Percentiles rank a stretch among this genome's conserved stretches.
Evolutionary conservation across 2,113 vertebrate species (phyloP).

Genomic region (Odocoileus hemionus): DNA sequence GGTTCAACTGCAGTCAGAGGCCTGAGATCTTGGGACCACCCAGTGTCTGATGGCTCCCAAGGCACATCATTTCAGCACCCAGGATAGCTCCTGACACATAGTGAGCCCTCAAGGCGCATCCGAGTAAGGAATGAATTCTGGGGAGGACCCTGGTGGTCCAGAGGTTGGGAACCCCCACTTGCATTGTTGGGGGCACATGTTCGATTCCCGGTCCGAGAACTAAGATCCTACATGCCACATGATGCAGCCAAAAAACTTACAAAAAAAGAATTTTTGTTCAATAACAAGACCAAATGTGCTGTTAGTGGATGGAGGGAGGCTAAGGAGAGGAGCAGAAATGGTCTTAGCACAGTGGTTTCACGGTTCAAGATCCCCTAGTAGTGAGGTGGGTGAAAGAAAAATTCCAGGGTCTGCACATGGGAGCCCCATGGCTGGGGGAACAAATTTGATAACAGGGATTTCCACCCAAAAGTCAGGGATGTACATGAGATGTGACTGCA

Average conservation of each 20-base stretch:
- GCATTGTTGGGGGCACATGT: neutral
- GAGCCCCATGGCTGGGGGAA: neutral
- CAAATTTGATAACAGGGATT: neutral
- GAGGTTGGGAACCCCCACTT: neutral
- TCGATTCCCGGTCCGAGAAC: rapidly evolving
- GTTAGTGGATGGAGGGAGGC: neutral
- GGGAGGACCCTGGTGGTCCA: rapidly evolving
- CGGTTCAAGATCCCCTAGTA: neutral
- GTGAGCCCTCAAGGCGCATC: neutral
- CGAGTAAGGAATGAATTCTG: neutral
- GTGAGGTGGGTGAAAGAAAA: neutral
- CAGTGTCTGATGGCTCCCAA: rapidly evolving
- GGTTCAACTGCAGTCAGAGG: neutral
- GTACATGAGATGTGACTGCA: neutral
- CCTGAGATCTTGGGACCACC: neutral
- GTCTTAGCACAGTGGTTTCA: neutral
- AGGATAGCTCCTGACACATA: neutral
- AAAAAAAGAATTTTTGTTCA: neutral
- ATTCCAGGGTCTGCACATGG: neutral
- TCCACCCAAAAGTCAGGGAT: neutral
- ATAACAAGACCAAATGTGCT: neutral
- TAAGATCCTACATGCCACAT: neutral
- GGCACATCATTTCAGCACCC: neutral
- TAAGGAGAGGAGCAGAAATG: neutral
- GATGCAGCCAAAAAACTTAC: neutral